Evolutionary conservation across 2,888 invertebrate genomes (phyloP), one percentile per base, ranked within the genome.

Genomic region (Sympetrum striolatum): DNA sequence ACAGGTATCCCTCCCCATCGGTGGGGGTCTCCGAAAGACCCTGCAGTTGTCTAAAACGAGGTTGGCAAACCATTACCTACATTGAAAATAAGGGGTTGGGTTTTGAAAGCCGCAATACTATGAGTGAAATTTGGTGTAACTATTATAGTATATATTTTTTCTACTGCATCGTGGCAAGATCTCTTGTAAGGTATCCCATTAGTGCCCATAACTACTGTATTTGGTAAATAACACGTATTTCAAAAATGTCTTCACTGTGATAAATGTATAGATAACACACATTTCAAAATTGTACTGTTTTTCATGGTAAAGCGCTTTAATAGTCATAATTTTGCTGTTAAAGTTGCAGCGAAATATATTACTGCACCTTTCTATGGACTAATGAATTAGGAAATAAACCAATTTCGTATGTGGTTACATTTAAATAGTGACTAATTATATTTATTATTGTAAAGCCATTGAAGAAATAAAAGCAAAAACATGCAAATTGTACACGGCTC

Each of bases 191-290:
- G n/a, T n/a, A n/a, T n/a, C n/a, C n/a, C n/a, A n/a, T n/a, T n/a
- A n/a, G n/a, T n/a, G n/a, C 25, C 53, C 15, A 6, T 35, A 4
- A 39, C 31, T 80, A 18, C 18, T 14, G 90, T 44, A 44, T 86
- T 90, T 15, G 90, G 12, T 12, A 73, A 12, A n/a, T 73, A 73
- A 73, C 22, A 73, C n/a, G 15, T 6, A 31, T 73, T 73, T 73
- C 73, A 73, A 73, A 73, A 73, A 73, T 73, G 2, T 73, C 73
- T 73, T 5, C 12, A 2, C 25, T 64, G 5, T 64, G 64, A 64
- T 64, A 64, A 10, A 64, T 64, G 64, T 64, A 64, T 91, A 79
- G 44, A 91, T 73, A 90, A n/a, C 80, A 18, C 15, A 18, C 80
- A 35, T 37, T 15, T 80, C 35, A 80, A 37, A 35, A 15, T 37